Base-by-base conservation (phyloP, 2,888 invertebrate species). In the Eupsilia transversa region DNA sequence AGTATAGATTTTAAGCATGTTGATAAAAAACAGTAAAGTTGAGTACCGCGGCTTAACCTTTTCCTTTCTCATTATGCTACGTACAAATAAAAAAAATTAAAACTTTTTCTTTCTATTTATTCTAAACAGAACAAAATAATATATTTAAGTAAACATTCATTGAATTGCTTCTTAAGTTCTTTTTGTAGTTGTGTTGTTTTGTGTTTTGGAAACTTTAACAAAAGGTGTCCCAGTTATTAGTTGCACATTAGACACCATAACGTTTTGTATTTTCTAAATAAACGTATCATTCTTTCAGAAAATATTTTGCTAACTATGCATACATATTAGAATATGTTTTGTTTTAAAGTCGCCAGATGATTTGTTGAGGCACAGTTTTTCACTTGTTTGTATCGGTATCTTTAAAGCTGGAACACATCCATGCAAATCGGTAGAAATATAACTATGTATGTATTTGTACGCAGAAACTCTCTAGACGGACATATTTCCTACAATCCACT, bases 81-180 rank as follows among this genome's bases (percentile, higher is more conserved):
- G 3, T 2, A 20, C 20, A 41, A 38, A 38, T 7, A 14, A 7
- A 23, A 41, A 41, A 38, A 35, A 12, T 14, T 20, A 20, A 66
- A 33, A n/a, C 1, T 7, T 3, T 23, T 70, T 35, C 6, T 35
- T 7, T 17, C 4, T 9, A 41, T 38, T 41, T 74, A 20, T 56
- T 30, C 6, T 35, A n/a, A n/a, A n/a, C n/a, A n/a, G n/a, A n/a
- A n/a, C n/a, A n/a, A n/a, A n/a, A n/a, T n/a, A n/a, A n/a, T n/a
- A n/a, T n/a, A n/a, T 35, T 46, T 38, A 54, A n/a, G 27, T 27
- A 52, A 60, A 35, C 27, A 30, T 43, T 66, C 20, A 23, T 46
- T 57, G 33, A n/a, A 83, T 60, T 60, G 59, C 52, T 60, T 71
- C 30, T n/a, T n/a, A 52, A 70, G 82, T 68, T 82, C 68, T 49